Evolutionary conservation across 23 tunicate genomes (phyloP).

Genomic region (Ascidia mentula): DNA sequence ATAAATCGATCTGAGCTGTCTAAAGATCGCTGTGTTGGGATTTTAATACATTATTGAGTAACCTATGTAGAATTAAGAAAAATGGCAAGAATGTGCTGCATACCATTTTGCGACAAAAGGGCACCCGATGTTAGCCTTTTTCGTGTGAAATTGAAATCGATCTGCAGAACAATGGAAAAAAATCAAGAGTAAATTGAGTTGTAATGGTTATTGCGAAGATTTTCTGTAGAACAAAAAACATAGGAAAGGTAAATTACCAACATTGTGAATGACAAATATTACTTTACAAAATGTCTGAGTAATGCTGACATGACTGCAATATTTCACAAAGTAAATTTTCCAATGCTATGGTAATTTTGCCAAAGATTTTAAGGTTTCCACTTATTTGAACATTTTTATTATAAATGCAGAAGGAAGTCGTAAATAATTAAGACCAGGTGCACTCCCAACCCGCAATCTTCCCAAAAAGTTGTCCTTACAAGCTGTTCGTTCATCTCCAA

Average conservation of each 20-base stretch:
- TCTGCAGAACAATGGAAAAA: no score
- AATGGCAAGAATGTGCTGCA: no score
- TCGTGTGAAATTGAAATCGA: not conserved
- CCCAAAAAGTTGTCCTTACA: no score
- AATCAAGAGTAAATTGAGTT: no score
- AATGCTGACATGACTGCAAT: constrained; percentile 1
- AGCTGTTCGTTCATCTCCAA: not conserved
- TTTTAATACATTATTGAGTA: no score
- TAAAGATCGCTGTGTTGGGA: no score
- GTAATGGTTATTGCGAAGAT: no score
- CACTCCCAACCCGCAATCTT: no score
- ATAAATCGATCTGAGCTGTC: no score
- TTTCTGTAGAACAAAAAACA: not conserved
- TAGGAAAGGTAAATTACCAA: not conserved
- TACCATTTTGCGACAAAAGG: no score
- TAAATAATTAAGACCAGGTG: not conserved
- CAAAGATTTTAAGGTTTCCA: no score
- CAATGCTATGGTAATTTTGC: not conserved
- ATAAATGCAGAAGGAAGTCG: not conserved
- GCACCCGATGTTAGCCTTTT: not conserved
- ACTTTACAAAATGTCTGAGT: not conserved
- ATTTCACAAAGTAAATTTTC: not conserved
- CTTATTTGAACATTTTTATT: not conserved
- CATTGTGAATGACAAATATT: not conserved
- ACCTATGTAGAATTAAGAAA: no score